Evolutionary conservation across 1,140 invertebrate genomes (phyloP), one percentile per base, ranked within the genome.

Genomic region (Bombus breviceps): DNA sequence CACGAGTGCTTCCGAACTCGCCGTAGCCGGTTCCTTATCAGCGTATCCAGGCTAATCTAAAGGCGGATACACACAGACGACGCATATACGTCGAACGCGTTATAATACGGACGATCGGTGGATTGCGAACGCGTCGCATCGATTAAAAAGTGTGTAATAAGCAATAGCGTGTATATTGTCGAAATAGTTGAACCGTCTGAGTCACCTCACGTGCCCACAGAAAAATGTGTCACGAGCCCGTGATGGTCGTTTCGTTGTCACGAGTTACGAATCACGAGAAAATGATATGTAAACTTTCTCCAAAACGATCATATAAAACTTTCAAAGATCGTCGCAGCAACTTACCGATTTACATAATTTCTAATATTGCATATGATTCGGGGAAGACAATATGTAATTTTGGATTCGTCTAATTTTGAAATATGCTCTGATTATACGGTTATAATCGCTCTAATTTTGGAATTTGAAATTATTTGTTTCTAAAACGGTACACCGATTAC

Each of bases 11-110:
- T 18, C 34, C 84, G 59, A 85, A 81, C 62, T 3, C 59, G 78
- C 37, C 37, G 34, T 22, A 75, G 57, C 84, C 72, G 47, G 43
- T 85, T 81, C 25, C 37, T 85, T 85, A 85, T 85, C 84, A 10
- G 1, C 71, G n/a, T 37, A 8, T 32, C 3, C 59, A n/a, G 62
- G 22, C 78, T 85, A 79, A 84, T 78, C 64, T 78, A 32, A 62
- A 80, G 39, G 76, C 79, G 71, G 71, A 81, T 57, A 68, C n/a
- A 37, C 43, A 41, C 78, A 37, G 34, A 22, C 28, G 15, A 41
- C 66, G 68, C 12, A 53, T 53, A 53, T 53, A 53, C 5, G 18
- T 53, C 47, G 47, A 53, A 53, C 18, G 39, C 9, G 69, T 72
- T 6, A 1, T 5, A 12, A 28, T 34, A 28, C 34, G 66, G 6